Conservation (phyloP, 1,140 invertebrate species). For the Neuroterus valhalla region DNA sequence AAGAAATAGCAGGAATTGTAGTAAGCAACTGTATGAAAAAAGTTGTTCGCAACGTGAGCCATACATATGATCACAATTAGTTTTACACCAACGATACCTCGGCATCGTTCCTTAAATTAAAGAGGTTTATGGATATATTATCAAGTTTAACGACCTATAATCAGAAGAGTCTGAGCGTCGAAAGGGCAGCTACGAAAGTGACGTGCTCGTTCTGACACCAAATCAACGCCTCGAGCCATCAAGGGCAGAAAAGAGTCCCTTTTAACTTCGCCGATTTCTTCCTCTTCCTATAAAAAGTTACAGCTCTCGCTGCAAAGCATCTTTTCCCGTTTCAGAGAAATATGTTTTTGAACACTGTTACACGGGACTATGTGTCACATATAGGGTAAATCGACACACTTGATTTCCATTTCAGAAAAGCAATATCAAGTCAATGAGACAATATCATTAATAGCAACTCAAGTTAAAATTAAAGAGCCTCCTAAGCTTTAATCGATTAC, state of each 20-base stretch:
- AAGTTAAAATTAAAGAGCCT: no score
- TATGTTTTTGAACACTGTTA: no score
- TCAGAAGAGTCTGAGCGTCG: constrained; percentile 46
- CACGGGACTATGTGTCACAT: no score
- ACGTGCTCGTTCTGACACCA: constrained; percentile 52
- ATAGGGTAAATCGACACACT: no score
- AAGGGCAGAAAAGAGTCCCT: constrained; percentile 37
- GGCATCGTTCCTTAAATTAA: constrained; percentile 46
- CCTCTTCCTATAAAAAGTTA: background rate
- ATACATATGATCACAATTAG: background rate
- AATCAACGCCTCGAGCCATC: constrained; percentile 45
- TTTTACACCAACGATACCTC: constrained; percentile 26
- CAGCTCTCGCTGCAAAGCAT: background rate
- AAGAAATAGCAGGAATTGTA: no score
- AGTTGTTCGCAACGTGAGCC: background rate
- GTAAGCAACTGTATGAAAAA: no score
- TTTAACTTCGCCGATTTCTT: constrained; percentile 43
- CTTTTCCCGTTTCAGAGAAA: no score
- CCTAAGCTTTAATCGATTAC: no score
- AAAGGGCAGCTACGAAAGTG: constrained; percentile 40
- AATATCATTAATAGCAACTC: no score
- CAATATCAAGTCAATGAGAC: no score
- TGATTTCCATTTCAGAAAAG: no score
- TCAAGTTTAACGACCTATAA: constrained; percentile 55
- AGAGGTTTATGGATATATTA: constrained; percentile 45